A percentile compares a stretch with the other conserved stretches of the same genome.
These are phyloP conservation scores for Natrix natrix DNA, from an alignment of 2,797 vertebrate genomes.

Conservation along the genomic window DNA sequence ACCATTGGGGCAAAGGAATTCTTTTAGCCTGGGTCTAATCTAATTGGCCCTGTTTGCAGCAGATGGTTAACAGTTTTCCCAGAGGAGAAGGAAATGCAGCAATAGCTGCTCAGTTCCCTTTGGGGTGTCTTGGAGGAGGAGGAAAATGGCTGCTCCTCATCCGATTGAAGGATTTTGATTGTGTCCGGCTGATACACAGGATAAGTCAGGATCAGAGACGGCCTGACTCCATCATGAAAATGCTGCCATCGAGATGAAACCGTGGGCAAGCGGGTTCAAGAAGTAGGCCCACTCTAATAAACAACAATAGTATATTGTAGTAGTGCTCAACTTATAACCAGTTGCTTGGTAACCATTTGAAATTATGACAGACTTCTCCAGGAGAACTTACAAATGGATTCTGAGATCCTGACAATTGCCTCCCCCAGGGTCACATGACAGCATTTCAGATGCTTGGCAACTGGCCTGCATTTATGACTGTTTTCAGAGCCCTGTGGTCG, in stretches of 20 bases:
- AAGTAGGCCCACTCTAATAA: not conserved
- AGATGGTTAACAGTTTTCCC: not conserved
- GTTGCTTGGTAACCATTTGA: not conserved
- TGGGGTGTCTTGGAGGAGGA: not conserved
- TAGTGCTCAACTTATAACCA: not conserved
- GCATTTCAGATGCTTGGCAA: not conserved
- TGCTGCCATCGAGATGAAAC: not conserved
- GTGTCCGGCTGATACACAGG: not conserved
- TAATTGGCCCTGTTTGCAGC: not conserved
- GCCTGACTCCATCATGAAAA: not conserved
- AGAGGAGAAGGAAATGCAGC: not conserved
- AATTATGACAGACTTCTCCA: not conserved
- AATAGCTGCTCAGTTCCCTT: not conserved
- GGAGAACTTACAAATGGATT: not conserved
- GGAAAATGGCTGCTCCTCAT: not conserved
- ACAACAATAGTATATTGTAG: not conserved
- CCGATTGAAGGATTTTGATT: not conserved
- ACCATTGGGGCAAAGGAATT: not conserved
- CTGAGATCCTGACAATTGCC: not conserved
- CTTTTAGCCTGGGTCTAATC: not conserved
- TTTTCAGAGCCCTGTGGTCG: not conserved
- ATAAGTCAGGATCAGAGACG: accelerated
- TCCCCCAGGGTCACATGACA: not conserved
- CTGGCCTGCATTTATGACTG: not conserved
- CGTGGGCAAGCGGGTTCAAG: not conserved